Base-by-base conservation (phyloP, 2,113 vertebrate species). In the Triplophysa tibetana region DNA sequence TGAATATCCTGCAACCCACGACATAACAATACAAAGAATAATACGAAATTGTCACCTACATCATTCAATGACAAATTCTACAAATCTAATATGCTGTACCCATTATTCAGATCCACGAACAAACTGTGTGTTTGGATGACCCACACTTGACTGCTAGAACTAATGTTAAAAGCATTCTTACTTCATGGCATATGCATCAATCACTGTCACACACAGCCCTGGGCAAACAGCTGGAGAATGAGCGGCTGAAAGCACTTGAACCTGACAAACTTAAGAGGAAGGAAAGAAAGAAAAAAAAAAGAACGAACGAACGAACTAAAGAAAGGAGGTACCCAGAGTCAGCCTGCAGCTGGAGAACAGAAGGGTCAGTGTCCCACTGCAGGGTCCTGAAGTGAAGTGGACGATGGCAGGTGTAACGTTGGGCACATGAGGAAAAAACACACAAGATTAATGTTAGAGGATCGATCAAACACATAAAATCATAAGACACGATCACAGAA, bases 351-450 rank as follows among this genome's bases (percentile, higher is more conserved):
- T 98, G 98, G 85, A 99, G 94, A 91, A 99, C 97, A 92, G 96
- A 97, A 86, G 97, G 97, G 94, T 99, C 98, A 92, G 97, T 96
- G 93, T 99, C 97, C 98, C 97, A 99, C 91, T 98, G 97, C 92
- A 99, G 92, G 87, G 96, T 97, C 96, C 98, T 99, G 93, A 85
- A 86, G 86, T 99, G 93, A 85, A 86, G 86, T 85, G 90, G 90
- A 88, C 93, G 93, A 84, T 85, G 86, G 85, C 78, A 92, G 88
- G 93, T 86, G 91, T 92, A 91, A 92, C 89, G 91, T 64, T 90
- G 84, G 92, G 89, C 62, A 43, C 61, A 66, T 63, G 85, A 90
- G 91, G 79, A 86, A 91, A 95, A 88, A 93, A 94, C 89, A 94
- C 90, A 93, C 83, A 90, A 88, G 90, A 94, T 94, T 95, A 95